Conservation (phyloP, 2,113 vertebrate genomes). For the Hymenochirus boettgeri region DNA sequence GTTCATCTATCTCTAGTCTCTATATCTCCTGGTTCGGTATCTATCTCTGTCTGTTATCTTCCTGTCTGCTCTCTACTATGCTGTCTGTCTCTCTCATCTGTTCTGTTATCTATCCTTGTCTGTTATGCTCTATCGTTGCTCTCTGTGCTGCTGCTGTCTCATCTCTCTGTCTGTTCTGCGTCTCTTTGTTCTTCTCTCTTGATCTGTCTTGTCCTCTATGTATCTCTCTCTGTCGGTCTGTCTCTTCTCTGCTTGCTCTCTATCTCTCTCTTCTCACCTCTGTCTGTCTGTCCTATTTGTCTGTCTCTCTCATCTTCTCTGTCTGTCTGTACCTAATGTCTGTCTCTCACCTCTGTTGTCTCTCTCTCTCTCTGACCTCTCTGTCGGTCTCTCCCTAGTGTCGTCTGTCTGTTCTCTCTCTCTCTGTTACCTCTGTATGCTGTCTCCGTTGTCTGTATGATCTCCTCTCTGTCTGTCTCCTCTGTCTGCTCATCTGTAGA, state of each 20-base stretch:
- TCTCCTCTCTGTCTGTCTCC: too few relatives aligned
- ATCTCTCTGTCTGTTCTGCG: not conserved
- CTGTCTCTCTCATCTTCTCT: not conserved
- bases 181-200: not conserved
- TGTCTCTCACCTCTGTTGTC: too few relatives aligned
- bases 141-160: not conserved
- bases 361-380: not conserved
- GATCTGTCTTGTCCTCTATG: not conserved
- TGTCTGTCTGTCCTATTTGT: too few relatives aligned
- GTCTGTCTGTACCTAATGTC: too few relatives aligned
- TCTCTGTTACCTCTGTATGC: not conserved
- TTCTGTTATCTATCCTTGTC: not conserved
- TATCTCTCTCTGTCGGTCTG: too few relatives aligned
- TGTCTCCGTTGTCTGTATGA: too few relatives aligned
- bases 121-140: not conserved
- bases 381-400: not conserved
- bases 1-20: not conserved
- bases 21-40: not conserved
- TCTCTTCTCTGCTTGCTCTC: too few relatives aligned
- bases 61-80: not conserved
- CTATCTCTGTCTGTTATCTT: not conserved
- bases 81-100: too few relatives aligned
- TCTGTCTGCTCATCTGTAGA: too few relatives aligned
- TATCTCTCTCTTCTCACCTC: not conserved
- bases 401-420: not conserved